Base-by-base conservation (phyloP, 2,797 vertebrate genomes). In the Meda fulgida region DNA sequence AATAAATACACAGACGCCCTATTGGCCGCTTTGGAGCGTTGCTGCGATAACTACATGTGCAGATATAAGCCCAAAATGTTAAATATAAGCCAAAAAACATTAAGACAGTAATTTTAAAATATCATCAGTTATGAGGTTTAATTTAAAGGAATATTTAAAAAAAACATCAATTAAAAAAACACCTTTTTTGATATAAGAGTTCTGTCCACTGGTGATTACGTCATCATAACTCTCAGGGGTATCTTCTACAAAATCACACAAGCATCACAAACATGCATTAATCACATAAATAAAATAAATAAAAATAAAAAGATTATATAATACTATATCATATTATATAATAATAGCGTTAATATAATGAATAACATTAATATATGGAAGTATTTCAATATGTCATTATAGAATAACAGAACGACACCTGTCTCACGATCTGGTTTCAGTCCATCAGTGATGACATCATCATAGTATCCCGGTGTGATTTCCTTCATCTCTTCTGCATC, bases 361-460 rank as follows among this genome's bases (percentile, higher is more conserved):
- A n/a, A 13, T 5, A 67, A 4, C 13, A 7, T 43, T 1, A 5
- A 5, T 26, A 11, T n/a, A 5, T 5, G 13, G 0, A n/a, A 43
- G 40, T 3, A 4, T 13, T 13, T 43, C 43, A 43, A 43, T 13
- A 1, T 46, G 4, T 13, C 0, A 4, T 46, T 6, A 19, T 1
- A 65, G 18, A 70, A 4, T 7, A n/a, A 16, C 31, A 81, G 9
- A 58, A 5, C 2, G 13, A 7, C 60, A 63, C 80, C 69, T 65
- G 70, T 63, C 70, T 63, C 53, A 34, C 1, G 36, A 36, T 36
- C 36, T 36, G 80, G 18, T 34, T 63, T 65, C 53, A 82, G 19
- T 60, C 69, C 80, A n/a, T 65, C 80, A 63, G 70, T 73, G 69
- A 72, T 81, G 80, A 48, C 80, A 82, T 48, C 70, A 73, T 82